These are phyloP conservation scores for Choloepus hoffmanni DNA, from an alignment of 2,113 vertebrate genomes.

Conservation along the genomic window DNA sequence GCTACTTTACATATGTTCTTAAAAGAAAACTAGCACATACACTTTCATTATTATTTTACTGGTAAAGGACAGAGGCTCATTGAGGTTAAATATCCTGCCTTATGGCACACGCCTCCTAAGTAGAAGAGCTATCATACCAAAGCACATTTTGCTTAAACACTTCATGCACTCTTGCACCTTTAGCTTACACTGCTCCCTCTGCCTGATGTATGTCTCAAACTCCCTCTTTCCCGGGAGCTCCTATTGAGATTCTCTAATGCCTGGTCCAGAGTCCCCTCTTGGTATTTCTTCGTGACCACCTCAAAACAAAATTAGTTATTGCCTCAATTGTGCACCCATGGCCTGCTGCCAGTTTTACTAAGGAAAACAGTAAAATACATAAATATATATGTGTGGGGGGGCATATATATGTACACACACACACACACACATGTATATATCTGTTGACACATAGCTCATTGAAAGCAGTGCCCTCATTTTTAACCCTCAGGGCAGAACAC, in stretches of 20 bases:
- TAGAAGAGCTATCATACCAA: neutral
- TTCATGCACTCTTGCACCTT: neutral
- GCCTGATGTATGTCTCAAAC: rapidly evolving
- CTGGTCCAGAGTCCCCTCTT: neutral
- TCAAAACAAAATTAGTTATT: neutral
- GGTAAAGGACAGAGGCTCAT: neutral
- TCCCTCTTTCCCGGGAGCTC: neutral
- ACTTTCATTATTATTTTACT: neutral
- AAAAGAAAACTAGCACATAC: neutral
- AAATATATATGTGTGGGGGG: no score
- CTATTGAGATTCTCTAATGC: rapidly evolving
- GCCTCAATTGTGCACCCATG: no score
- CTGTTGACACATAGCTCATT: neutral
- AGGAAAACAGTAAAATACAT: neutral
- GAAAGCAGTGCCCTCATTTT: neutral
- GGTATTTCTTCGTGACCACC: rapidly evolving
- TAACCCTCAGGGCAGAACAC: neutral
- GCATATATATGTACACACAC: no score
- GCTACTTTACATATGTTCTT: neutral
- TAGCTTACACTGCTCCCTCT: neutral
- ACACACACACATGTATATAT: no score
- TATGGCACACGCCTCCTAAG: no score
- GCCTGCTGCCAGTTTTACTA: neutral
- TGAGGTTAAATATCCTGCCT: neutral
- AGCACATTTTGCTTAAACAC: neutral